Percentiles rank a stretch among this genome's conserved stretches.
Evolutionary conservation across 2,888 invertebrate genomes (phyloP).

Genomic region (Ennomos fuscantarius): DNA sequence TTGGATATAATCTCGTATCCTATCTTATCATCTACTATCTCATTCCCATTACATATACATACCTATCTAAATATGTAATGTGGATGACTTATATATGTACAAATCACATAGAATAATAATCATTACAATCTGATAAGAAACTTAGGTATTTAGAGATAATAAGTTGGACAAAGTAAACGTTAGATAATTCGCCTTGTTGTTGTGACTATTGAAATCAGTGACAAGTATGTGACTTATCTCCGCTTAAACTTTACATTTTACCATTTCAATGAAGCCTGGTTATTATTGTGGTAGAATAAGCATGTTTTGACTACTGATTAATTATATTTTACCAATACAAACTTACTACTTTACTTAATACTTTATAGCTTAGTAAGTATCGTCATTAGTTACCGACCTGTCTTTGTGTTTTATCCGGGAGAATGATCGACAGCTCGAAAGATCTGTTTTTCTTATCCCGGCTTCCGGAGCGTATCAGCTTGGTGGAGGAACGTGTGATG

Average conservation of each 20-base stretch:
- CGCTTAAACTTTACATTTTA: conserved; percentile 1
- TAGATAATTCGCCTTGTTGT: conserved; percentile 20
- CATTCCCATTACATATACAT: too few relatives aligned
- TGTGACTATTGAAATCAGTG: conserved; percentile 10
- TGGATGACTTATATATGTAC: conserved; percentile 9
- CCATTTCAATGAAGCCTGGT: conserved; percentile 3
- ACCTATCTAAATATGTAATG: conserved; percentile 14
- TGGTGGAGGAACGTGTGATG: conserved; percentile 85
- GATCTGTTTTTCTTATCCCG: conserved; percentile 85
- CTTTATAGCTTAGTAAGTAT: conserved; percentile 38
- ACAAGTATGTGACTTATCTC: conserved; percentile 18
- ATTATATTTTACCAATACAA: not conserved
- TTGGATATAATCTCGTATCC: not conserved
- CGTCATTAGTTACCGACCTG: conserved; percentile 69
- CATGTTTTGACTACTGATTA: not conserved
- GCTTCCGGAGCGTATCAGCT: conserved; percentile 84
- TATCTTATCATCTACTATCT: not conserved
- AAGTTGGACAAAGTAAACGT: conserved; percentile 10
- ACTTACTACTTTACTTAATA: conserved; percentile 2
- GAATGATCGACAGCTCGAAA: conserved; percentile 86
- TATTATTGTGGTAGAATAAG: not conserved
- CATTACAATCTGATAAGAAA: conserved; percentile 29
- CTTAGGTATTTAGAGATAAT: conserved; percentile 13
- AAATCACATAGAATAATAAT: conserved; percentile 25
- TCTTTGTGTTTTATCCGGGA: conserved; percentile 87